Evolutionary conservation across 2,113 vertebrate genomes (phyloP).

Genomic region (Ahaetulla prasina): DNA sequence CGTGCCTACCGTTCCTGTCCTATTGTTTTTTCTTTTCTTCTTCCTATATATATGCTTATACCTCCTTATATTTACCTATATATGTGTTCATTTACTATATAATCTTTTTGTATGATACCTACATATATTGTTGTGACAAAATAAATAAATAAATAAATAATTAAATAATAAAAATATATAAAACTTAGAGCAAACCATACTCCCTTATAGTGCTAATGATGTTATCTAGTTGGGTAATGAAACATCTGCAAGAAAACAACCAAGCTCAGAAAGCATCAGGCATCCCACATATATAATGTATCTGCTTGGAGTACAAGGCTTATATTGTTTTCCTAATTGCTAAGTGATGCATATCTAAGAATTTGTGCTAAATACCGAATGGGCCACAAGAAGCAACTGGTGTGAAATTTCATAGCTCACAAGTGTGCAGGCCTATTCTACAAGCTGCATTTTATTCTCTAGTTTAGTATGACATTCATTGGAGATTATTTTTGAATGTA

Average conservation of each 20-base stretch:
- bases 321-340: not conserved
- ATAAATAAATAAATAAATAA: too few species aligned
- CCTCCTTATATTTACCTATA: too few species aligned
- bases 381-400: not conserved
- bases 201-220: not conserved
- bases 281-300: not conserved
- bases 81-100: too few species aligned
- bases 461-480: conserved; percentile 16
- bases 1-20: too few species aligned
- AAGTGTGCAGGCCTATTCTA: not conserved
- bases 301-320: not conserved
- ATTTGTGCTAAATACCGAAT: not conserved
- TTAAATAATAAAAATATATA: too few species aligned
- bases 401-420: not conserved
- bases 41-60: too few species aligned
- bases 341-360: not conserved
- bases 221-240: not conserved
- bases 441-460: conserved; percentile 4
- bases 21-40: too few species aligned
- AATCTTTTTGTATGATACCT: too few species aligned
- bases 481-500: not conserved
- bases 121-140: too few species aligned
- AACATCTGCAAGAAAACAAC: not conserved
- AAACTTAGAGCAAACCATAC: not conserved
- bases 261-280: not conserved